Evolutionary conservation across 2,797 vertebrate species (phyloP).

Genomic region (Ptychadena robeensis): DNA sequence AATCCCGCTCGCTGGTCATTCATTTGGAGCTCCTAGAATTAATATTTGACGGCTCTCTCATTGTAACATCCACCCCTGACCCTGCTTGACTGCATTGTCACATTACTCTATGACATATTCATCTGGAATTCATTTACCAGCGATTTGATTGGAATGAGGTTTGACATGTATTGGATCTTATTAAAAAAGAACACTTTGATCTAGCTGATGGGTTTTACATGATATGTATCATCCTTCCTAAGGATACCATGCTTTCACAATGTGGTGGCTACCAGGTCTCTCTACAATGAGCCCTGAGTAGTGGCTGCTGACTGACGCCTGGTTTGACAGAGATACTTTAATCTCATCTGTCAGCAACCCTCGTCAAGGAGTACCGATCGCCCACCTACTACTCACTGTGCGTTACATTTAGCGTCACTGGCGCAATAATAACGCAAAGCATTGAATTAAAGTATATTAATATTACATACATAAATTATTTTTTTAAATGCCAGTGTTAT

Average conservation of each 20-base stretch:
- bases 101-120: slow-evolving; percentile 83
- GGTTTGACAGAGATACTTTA: slow-evolving; percentile 80
- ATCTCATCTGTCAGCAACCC: slow-evolving; percentile 74
- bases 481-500: no score
- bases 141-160: slow-evolving; percentile 81
- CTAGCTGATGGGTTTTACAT: slow-evolving; percentile 81
- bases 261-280: slow-evolving; percentile 64
- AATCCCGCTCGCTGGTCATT: slow-evolving; percentile 77
- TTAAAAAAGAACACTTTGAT: slow-evolving; percentile 81
- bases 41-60: slow-evolving; percentile 82
- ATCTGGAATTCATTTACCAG: slow-evolving; percentile 82
- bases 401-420: neutral
- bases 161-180: slow-evolving; percentile 80
- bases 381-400: slow-evolving; percentile 21
- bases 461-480: no score
- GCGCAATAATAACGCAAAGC: neutral
- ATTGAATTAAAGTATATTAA: no score
- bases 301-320: slow-evolving; percentile 75
- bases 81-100: slow-evolving; percentile 80
- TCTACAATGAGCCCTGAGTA: slow-evolving; percentile 74
- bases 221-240: slow-evolving; percentile 80
- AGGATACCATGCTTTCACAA: slow-evolving; percentile 74
- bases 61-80: slow-evolving; percentile 81
- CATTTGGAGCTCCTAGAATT: slow-evolving; percentile 79
- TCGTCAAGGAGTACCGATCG: slow-evolving; percentile 13